A percentile compares a stretch with the other conserved stretches of the same genome.
Evolutionary conservation across 30 jellyfish, hydroid and myxozoan species (phyloP).

Genomic region (Cassiopea xamachana): DNA sequence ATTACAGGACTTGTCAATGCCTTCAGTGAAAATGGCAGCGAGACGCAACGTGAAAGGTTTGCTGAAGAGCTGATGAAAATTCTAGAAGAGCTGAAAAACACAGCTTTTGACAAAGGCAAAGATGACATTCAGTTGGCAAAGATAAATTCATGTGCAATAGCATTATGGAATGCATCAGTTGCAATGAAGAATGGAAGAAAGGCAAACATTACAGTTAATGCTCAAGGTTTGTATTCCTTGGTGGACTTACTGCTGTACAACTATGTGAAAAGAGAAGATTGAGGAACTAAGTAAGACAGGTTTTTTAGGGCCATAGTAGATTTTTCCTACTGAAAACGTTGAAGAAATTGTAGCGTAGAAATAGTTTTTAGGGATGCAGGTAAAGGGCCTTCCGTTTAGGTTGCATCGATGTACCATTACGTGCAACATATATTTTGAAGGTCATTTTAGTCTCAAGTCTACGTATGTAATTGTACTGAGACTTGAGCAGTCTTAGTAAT

Average conservation of each 20-base stretch:
- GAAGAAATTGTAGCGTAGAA: no score
- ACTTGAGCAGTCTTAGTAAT: neutral
- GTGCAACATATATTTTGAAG: no score
- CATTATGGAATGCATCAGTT: slow-evolving; percentile 80
- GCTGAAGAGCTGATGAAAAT: slow-evolving; percentile 11
- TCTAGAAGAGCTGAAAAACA: neutral
- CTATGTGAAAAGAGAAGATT: neutral
- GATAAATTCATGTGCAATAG: slow-evolving; percentile 70
- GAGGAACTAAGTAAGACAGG: neutral
- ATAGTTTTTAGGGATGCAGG: no score
- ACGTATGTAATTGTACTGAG: neutral
- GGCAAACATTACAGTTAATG: slow-evolving; percentile 56
- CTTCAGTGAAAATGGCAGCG: slow-evolving; percentile 17
- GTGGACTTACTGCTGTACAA: no score
- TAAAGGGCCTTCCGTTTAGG: no score
- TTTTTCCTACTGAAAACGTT: no score
- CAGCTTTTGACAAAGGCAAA: slow-evolving; percentile 13
- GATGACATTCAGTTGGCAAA: slow-evolving; percentile 42
- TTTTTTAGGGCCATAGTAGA: neutral
- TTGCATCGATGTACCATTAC: no score
- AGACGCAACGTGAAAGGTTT: neutral
- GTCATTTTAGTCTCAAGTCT: neutral
- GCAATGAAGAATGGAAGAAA: slow-evolving; percentile 76
- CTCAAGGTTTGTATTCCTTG: slow-evolving; percentile 62
- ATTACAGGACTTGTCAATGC: slow-evolving; percentile 9